Evolutionary conservation across 2,797 vertebrate genomes (phyloP), one percentile per base, ranked within the genome.

Genomic region (Balearica regulorum): DNA sequence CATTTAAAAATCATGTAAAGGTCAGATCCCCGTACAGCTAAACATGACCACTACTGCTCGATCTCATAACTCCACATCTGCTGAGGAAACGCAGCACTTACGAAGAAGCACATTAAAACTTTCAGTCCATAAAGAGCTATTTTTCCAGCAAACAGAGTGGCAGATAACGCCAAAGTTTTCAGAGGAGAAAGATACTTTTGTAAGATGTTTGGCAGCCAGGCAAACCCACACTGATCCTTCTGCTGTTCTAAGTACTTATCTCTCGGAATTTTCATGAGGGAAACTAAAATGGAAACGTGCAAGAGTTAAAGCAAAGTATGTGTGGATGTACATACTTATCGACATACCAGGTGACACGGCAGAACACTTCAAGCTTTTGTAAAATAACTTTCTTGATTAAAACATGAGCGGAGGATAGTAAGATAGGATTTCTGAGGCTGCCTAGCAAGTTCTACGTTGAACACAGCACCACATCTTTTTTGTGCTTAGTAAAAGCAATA

Each of bases 81-180:
- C 84, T 60, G 75, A 84, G 92, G 83, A 89, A 90, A 93, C 28
- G 73, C 39, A 73, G 43, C 51, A 18, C 87, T 60, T 51, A 29
- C 0, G 54, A 77, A 83, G 88, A 37, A 66, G n/a, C 39, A 72
- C 7, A 0, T 70, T 85, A 66, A 89, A 82, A 73, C 79, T 82
- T 46, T 39, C 62, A 20, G 49, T 3, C 76, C 58, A 6, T 1
- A 3, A 48, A 62, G 62, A 72, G 49, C 71, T 87, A 29, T 73
- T 94, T 64, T 15, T 55, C 71, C 16, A 65, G 70, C 54, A 18
- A 68, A 66, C 16, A 3, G 51, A 93, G 53, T 10, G 41, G n/a
- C 60, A 95, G 69, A 73, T 75, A 93, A 95, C 11, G 60, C 31
- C 90, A 54, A 58, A 82, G 76, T 80, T 94, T 81, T 72, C 88